These are phyloP conservation scores for Diorhabda carinulata DNA, from an alignment of 1,140 invertebrate species.

Conservation along the genomic window DNA sequence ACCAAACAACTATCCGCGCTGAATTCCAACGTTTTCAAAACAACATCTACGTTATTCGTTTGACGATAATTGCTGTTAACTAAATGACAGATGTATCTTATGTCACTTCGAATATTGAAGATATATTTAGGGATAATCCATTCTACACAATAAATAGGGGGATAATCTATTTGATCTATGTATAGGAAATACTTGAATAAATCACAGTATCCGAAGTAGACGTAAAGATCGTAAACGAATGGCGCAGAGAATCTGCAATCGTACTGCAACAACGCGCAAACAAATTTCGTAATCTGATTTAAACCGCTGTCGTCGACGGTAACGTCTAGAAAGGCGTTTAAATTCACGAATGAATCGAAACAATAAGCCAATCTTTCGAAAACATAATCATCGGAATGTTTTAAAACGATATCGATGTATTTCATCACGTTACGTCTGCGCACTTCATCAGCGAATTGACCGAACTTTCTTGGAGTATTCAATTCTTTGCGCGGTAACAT, in stretches of 20 bases:
- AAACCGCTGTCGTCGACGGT: not conserved
- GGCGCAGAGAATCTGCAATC: constrained; percentile 8
- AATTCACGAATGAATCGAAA: constrained; percentile 10
- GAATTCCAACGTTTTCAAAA: not conserved
- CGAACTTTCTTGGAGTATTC: not conserved
- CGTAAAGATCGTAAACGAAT: constrained; percentile 10
- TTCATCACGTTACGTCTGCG: no score
- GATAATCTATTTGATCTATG: not conserved
- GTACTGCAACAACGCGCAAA: constrained; percentile 16
- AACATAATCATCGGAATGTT: constrained; percentile 1
- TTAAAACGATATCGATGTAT: constrained; percentile 17
- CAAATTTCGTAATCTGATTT: constrained; percentile 17
- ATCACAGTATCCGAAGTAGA: constrained; percentile 18
- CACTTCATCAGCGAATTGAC: not conserved
- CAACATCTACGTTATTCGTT: not conserved
- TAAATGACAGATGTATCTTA: not conserved
- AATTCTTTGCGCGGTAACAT: no score
- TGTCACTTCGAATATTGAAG: constrained; percentile 4
- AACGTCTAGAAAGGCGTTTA: constrained; percentile 15
- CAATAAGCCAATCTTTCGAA: not conserved
- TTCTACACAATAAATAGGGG: not conserved
- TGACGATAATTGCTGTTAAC: not conserved
- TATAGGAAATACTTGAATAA: constrained; percentile 17
- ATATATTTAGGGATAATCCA: not conserved
- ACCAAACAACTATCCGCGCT: not conserved